Evolutionary conservation across 2,113 vertebrate species (phyloP), one percentile per base, ranked within the genome.

Genomic region (Antennarius striatus): DNA sequence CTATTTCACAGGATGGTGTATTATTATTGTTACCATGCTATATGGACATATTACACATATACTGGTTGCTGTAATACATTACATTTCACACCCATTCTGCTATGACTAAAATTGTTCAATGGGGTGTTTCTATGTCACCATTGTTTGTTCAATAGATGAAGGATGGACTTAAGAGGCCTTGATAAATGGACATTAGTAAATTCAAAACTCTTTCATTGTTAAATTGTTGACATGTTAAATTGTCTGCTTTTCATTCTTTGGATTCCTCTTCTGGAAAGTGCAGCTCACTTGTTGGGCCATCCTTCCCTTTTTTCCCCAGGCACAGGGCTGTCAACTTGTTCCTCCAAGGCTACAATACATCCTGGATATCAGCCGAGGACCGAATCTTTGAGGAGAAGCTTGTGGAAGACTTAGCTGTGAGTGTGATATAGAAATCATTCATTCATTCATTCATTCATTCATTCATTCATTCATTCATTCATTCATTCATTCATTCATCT

Each of bases 251-350:
- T 12, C 32, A 0, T 49, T 0, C 56, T 43, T 43, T 43, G 9
- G 8, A 43, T 43, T 43, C 59, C 22, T 43, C 1, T 8, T 6
- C 57, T 45, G 13, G 16, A 45, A 17, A 61, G 2, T 14, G 11
- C 32, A 7, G 7, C 3, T 61, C 2, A 36, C 12, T 48, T 43
- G 9, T 10, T 63, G 17, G 28, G 17, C 47, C 10, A 43, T 1
- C 13, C 56, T 17, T n/a, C 17, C 28, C 53, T 39, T 47, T 39
- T 3, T 32, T 58, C n/a, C 46, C 5, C 75, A 99, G 97, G 89
- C 97, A 98, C 73, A 92, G 95, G 76, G 97, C 95, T 0, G 91
- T 96, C 84, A 98, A 98, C 81, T 92, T 99, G 47, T 99, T 99
- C 83, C 94, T 99, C 79, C 96, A 96, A 91, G 95, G 95, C 66